Conservation (phyloP, 2,888 invertebrate species). For the Globia sparganii region DNA sequence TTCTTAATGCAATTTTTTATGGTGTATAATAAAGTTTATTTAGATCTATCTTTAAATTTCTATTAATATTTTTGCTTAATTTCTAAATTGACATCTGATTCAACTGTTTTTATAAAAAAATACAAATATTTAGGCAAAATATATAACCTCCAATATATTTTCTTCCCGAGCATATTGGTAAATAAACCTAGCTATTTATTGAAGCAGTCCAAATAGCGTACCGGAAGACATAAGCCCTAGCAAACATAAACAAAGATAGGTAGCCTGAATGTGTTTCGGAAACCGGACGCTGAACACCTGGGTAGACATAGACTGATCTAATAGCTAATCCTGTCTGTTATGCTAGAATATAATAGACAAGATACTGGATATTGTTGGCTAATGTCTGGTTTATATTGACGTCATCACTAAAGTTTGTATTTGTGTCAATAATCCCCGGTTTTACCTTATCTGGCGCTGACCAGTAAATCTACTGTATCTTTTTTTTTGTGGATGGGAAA, state of each 20-base stretch:
- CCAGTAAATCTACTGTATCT: not conserved
- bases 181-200: not conserved
- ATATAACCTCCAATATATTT: not conserved
- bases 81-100: too few relatives aligned
- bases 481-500: too few relatives aligned
- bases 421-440: not conserved
- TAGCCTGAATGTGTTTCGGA: slow-evolving; percentile 51
- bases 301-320: slow-evolving; percentile 9
- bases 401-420: not conserved
- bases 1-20: too few relatives aligned
- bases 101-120: too few relatives aligned
- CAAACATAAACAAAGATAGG: slow-evolving; percentile 47
- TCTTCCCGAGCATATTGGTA: not conserved
- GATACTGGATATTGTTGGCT: not conserved
- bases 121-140: not conserved
- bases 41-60: too few relatives aligned
- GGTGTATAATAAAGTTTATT: too few relatives aligned
- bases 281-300: slow-evolving; percentile 48
- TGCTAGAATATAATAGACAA: not conserved
- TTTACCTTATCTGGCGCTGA: not conserved
- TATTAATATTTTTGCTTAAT: too few relatives aligned
- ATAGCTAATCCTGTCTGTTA: slow-evolving; percentile 16
- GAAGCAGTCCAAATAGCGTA: slow-evolving; percentile 2
- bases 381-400: slow-evolving; percentile 1
- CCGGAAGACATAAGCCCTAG: slow-evolving; percentile 47